Evolutionary conservation across 2,797 vertebrate genomes (phyloP), one percentile per base, ranked within the genome.

Genomic region (Sebastes diploproa): DNA sequence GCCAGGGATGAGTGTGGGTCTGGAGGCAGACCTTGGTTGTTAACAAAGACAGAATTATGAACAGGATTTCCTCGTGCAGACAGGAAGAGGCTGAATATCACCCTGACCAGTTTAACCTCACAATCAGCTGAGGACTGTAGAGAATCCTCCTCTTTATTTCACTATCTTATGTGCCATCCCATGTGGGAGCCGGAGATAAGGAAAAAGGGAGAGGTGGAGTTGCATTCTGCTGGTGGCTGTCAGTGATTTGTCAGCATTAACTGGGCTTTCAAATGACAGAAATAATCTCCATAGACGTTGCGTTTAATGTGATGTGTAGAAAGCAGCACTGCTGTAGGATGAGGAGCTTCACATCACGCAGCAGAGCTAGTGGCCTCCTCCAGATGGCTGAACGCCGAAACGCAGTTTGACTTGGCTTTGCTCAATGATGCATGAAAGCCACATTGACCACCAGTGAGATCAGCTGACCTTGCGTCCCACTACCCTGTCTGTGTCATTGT

Each of bases 351-450:
- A 65, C 55, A 68, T 81, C 29, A 74, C 27, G 38, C 72, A 52
- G 70, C 58, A 6, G 60, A 78, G 55, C 32, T 61, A 67, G 60
- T 22, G 83, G 82, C 87, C 86, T 65, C 72, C 88, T 90, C 88
- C 91, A 94, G 92, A 94, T 94, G 93, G 92, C 89, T 52, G 36
- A 22, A 78, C 29, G 86, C 88, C 87, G 78, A 82, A 75, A 77
- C 90, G 18, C 92, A 81, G 93, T 93, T 85, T 88, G 90, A 90
- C 74, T 89, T 91, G 81, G 89, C 89, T 93, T 87, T 89, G 88
- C 73, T 88, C 90, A 86, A 85, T 84, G 89, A 93, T 90, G 88
- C 88, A 79, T 92, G 84, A 89, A 74, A 93, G 86, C 91, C 93
- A 92, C 76, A 80, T 90, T 93, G 90, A 92, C 92, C 92, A 91